Evolutionary conservation across 2,113 vertebrate species (phyloP), one percentile per base, ranked within the genome.

Genomic region (Lucifuga dentata): DNA sequence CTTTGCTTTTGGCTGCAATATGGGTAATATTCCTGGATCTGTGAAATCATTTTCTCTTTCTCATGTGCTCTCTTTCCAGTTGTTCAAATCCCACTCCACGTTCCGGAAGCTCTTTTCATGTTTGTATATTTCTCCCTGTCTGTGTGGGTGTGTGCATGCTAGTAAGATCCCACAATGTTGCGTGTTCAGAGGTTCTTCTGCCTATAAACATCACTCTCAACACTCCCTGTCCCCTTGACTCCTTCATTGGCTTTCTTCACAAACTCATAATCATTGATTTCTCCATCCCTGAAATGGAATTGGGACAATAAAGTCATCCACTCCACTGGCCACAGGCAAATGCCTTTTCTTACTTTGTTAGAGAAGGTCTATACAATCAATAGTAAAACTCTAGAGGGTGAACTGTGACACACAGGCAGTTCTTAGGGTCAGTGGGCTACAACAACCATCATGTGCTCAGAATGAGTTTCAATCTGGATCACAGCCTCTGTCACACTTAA

Each of bases 241-340:
- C 9, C 16, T 33, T 53, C 76, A 23, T 13, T 48, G 10, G 60
- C 60, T 43, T 40, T n/a, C 38, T 63, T 24, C 57, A 50, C 80
- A 77, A 51, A 78, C 74, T 88, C 58, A 56, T 67, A 78, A 71
- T 60, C 73, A 86, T 87, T 2, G 81, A 88, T 86, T 59, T 41
- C 15, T 57, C 12, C 16, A 32, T 51, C 59, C 17, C 50, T 55
- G 44, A 55, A 55, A 63, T 52, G 29, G 36, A 71, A 56, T 41
- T 41, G 16, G 64, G 64, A 62, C 52, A 55, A 40, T 72, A 73
- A 66, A 58, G 35, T 65, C 50, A 29, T 60, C 26, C 36, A 16
- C 63, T 65, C 65, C 36, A 33, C 33, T 41, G 33, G 61, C 44
- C 50, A 43, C 21, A 40, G 67, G 20, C 52, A 68, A 51, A 66